Evolutionary conservation across 2,888 invertebrate genomes (phyloP).

Genomic region (Camptogramma bilineatum): DNA sequence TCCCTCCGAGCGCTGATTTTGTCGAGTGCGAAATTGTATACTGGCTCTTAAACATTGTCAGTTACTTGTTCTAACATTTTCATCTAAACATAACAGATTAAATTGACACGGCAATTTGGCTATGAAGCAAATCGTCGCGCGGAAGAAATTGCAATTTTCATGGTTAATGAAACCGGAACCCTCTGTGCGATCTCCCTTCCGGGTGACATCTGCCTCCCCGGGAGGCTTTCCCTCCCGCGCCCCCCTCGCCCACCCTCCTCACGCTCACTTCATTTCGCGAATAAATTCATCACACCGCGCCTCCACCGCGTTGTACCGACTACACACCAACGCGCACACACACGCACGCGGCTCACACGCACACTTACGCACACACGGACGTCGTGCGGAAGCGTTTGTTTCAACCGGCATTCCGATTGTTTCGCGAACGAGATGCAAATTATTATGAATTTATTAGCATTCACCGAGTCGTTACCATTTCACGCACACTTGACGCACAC

Average conservation of each 20-base stretch:
- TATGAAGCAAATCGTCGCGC: constrained; percentile 47
- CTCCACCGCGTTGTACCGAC: neutral
- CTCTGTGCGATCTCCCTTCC: constrained; percentile 4
- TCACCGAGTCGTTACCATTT: constrained; percentile 1
- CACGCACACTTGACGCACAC: constrained; percentile 5
- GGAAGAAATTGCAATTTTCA: constrained; percentile 57
- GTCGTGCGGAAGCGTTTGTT: constrained; percentile 4
- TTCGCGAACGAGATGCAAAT: constrained; percentile 13
- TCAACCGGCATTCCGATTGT: constrained; percentile 9
- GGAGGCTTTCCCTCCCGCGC: neutral
- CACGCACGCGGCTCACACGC: constrained; percentile 10
- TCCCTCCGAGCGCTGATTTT: no score
- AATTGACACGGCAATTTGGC: constrained; percentile 51
- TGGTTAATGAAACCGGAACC: constrained; percentile 60
- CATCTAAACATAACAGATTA: constrained; percentile 34
- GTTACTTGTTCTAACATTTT: constrained; percentile 1
- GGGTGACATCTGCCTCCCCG: constrained; percentile 21
- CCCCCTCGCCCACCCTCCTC: constrained; percentile 27
- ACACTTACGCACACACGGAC: neutral
- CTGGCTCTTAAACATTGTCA: neutral
- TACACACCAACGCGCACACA: neutral
- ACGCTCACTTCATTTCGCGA: constrained; percentile 66
- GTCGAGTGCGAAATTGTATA: no score
- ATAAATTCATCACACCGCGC: constrained; percentile 65
- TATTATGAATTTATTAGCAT: constrained; percentile 10